Evolutionary conservation across 2,797 vertebrate genomes (phyloP), one percentile per base, ranked within the genome.

Genomic region (Phataginus tricuspis): DNA sequence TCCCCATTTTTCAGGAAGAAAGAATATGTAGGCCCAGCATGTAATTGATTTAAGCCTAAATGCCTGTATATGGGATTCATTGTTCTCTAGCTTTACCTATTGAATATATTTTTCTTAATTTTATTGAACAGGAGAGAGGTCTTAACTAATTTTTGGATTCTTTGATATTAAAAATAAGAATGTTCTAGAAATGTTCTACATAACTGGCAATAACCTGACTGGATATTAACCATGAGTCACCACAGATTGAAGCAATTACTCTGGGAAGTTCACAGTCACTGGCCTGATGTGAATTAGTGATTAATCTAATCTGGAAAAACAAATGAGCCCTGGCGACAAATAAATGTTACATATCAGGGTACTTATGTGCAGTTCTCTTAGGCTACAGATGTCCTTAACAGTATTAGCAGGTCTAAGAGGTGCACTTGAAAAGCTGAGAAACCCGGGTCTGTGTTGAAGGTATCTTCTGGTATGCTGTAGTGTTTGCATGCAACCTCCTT

Each of bases 91-190:
- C 59, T 91, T 86, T 89, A 74, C n/a, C 27, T 64, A 7, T 23
- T 27, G 51, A 91, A 16, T 77, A 23, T 34, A 57, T 64, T 86
- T 64, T 68, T 45, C 64, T 75, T 91, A 74, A 83, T 79, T 45
- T 88, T 87, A 77, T 72, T 49, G 55, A 69, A 57, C 4, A 51
- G 1, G 55, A 66, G n/a, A 29, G 45, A 55, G 25, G 21, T 68
- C 14, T 69, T 79, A 45, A 75, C 10, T 83, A 72, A 59, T 79
- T 92, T 96, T 86, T 75, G 34, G 45, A 66, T 85, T 69, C 19
- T 93, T 89, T 84, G 39, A 37, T 86, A 53, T 45, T 71, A 37
- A 69, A 80, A 89, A 55, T 85, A 68, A 91, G 19, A 86, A 89
- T 63, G 14, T 59, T 95, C 45, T 45, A 95, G 61, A 86, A 95